A percentile compares a stretch with the other conserved stretches of the same genome.
Evolutionary conservation across 2,113 vertebrate species (phyloP).

Genomic region (Halichoerus grypus): DNA sequence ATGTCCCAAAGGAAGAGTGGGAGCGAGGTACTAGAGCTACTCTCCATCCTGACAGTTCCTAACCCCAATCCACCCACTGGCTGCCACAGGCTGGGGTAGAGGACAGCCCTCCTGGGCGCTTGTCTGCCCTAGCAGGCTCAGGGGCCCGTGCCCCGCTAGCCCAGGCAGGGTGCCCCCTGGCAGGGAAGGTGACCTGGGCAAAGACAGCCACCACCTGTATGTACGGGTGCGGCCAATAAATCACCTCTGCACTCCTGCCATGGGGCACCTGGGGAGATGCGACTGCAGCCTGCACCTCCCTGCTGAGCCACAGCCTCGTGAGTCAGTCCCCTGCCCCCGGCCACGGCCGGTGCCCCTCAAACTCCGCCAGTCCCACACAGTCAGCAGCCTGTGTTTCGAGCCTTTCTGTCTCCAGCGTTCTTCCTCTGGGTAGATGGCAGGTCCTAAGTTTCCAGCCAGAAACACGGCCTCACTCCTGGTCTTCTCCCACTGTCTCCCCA

Average conservation of each 20-base stretch:
- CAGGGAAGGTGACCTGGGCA: background rate
- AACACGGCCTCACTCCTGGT: background rate
- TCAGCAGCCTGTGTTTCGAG: background rate
- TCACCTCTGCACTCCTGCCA: background rate
- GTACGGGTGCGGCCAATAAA: background rate
- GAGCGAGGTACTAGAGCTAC: too few species aligned
- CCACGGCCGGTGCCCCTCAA: too few species aligned
- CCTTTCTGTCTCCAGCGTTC: background rate
- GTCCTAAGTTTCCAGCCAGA: background rate
- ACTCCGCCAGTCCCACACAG: background rate
- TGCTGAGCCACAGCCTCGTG: background rate
- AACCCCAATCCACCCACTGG: fast-evolving
- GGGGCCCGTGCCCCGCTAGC: background rate
- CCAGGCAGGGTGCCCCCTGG: fast-evolving
- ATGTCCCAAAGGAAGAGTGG: fast-evolving
- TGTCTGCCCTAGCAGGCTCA: background rate
- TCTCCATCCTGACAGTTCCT: too few species aligned
- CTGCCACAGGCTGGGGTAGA: background rate
- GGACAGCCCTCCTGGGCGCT: too few species aligned
- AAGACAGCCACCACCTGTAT: background rate
- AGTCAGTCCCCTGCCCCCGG: background rate
- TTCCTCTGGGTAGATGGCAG: background rate
- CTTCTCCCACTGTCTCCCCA: background rate
- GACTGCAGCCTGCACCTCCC: background rate
- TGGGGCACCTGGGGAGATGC: background rate